A percentile compares a stretch with the other conserved stretches of the same genome.
Conservation (phyloP, 2,888 invertebrate genomes). For the Teinopalpus imperialis region DNA sequence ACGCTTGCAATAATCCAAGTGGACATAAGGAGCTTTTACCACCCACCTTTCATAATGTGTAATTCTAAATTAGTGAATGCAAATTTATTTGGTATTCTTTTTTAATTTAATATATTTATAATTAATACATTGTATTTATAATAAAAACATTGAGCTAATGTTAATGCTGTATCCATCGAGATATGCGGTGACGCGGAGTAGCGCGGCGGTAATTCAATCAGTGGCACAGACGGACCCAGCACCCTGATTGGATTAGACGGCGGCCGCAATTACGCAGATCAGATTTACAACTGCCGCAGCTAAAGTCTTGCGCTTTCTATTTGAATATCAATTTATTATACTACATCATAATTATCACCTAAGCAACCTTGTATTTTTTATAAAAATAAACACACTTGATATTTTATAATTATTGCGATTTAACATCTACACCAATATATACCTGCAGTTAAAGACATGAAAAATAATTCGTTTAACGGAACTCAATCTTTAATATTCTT, state of each 20-base stretch:
- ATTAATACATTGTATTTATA: neutral
- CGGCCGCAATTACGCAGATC: slow-evolving; percentile 79
- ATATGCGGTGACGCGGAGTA: slow-evolving; percentile 31
- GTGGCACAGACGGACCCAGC: slow-evolving; percentile 69
- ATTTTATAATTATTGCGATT: too few relatives aligned
- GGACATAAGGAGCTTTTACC: too few relatives aligned
- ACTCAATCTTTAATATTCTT: slow-evolving; percentile 30
- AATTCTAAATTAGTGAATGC: too few relatives aligned
- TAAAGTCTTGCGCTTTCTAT: slow-evolving; percentile 28
- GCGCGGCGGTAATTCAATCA: slow-evolving; percentile 65
- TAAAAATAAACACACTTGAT: too few relatives aligned
- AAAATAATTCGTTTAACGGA: neutral
- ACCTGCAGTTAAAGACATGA: too few relatives aligned
- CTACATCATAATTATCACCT: neutral
- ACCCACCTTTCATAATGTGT: too few relatives aligned
- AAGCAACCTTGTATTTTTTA: too few relatives aligned
- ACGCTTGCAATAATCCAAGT: too few relatives aligned
- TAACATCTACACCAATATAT: too few relatives aligned
- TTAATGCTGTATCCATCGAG: slow-evolving; percentile 38
- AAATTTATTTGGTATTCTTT: too few relatives aligned
- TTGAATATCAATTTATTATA: slow-evolving; percentile 1
- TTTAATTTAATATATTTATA: too few relatives aligned
- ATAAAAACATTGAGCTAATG: slow-evolving; percentile 40
- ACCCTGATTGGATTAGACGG: slow-evolving; percentile 74
- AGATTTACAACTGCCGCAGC: slow-evolving; percentile 65